Evolutionary conservation across 2,888 invertebrate species (phyloP).

Genomic region (Athalia cordata): DNA sequence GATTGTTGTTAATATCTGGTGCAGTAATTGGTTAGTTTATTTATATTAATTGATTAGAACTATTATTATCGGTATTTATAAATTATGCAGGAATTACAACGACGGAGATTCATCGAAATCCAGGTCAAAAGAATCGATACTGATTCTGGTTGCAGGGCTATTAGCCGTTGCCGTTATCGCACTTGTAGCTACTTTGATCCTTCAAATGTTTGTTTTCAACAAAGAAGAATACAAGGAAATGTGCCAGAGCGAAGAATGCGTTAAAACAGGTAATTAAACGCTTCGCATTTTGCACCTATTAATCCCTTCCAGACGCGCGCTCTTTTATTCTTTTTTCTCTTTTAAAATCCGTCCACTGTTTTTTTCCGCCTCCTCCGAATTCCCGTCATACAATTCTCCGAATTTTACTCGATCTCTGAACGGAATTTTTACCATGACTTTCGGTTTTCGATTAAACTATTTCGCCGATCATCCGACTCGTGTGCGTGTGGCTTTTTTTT

Average conservation of each 20-base stretch:
- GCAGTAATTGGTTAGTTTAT: not conserved
- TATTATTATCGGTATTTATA: slow-evolving; percentile 1
- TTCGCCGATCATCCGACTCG: no score
- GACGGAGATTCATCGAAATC: slow-evolving; percentile 61
- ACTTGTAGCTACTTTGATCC: slow-evolving; percentile 65
- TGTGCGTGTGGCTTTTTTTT: no score
- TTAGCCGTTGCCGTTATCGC: slow-evolving; percentile 68
- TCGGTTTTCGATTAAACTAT: no score
- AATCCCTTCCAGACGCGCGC: not conserved
- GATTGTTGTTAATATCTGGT: no score
- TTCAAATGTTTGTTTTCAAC: slow-evolving; percentile 65
- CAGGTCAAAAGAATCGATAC: slow-evolving; percentile 62
- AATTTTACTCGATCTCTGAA: no score
- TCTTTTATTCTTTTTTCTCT: not conserved
- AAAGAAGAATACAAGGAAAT: slow-evolving; percentile 67
- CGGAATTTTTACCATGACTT: no score
- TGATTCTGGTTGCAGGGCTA: slow-evolving; percentile 67
- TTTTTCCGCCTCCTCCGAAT: no score
- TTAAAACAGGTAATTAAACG: slow-evolving; percentile 77
- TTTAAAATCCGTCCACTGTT: no score
- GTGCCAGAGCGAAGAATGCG: slow-evolving; percentile 79
- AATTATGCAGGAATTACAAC: slow-evolving; percentile 58
- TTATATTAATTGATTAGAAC: not conserved
- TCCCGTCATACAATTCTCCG: no score
- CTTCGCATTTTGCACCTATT: not conserved